Conservation (phyloP, 2,888 invertebrate genomes). For the Gymnoscelis rufifasciata region DNA sequence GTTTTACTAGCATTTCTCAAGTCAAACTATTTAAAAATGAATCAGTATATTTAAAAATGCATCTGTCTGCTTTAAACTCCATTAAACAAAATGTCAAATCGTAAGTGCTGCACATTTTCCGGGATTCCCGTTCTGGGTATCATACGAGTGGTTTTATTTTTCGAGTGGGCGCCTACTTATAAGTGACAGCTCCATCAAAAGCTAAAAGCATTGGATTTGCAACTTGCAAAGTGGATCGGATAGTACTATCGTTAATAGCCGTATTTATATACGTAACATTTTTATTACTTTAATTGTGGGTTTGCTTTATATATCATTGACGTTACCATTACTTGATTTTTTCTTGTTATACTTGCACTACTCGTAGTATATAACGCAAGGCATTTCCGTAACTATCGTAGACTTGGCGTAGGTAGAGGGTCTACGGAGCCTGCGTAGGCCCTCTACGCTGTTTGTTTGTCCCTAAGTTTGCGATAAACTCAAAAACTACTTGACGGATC, state of each 20-base stretch:
- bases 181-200: constrained; percentile 32
- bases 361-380: too few relatives aligned
- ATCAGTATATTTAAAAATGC: not conserved
- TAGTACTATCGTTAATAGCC: constrained; percentile 12
- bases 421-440: too few relatives aligned
- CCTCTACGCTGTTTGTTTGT: too few relatives aligned
- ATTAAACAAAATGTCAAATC: not conserved
- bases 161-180: constrained; percentile 19
- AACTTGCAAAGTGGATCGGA: constrained; percentile 22
- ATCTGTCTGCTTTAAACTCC: not conserved
- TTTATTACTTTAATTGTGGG: too few relatives aligned
- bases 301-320: not conserved
- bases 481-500: too few relatives aligned
- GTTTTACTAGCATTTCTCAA: too few relatives aligned
- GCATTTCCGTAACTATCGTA: too few relatives aligned
- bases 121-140: not conserved
- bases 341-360: too few relatives aligned
- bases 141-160: constrained; percentile 19
- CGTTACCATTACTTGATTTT: too few relatives aligned
- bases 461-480: too few relatives aligned
- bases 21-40: too few relatives aligned
- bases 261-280: not conserved
- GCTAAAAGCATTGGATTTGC: constrained; percentile 28
- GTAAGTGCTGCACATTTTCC: not conserved
- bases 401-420: too few relatives aligned